Base-by-base conservation (phyloP, 37 sponge, comb jelly and placozoan species). In the Agelas oroides region DNA sequence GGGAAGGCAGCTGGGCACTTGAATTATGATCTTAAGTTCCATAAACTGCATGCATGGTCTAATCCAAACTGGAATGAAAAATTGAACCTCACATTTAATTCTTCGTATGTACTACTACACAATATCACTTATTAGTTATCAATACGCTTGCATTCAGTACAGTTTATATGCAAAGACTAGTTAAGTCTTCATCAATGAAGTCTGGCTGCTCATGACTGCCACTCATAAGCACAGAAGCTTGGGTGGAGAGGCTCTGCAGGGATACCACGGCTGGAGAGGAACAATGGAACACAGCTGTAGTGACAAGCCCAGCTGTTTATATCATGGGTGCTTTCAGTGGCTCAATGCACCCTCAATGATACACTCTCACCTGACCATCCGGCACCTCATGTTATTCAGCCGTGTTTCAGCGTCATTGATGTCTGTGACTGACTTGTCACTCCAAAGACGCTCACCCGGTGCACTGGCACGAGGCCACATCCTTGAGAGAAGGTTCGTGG, bases 391-490 rank as follows among this genome's bases (percentile, higher is more conserved):
- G 62, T 84, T 84, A 84, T 90, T 62, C 30, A 97, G 76, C 34
- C 97, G 65, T 35, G 70, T 33, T 15, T 20, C 58, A 40, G 94
- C 91, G 54, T 61, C 76, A 3, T 33, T 41, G 11, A 87, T 30
- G 60, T 89, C 76, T n/a, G 82, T 95, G 37, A 87, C 65, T 25
- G 59, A 52, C 64, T 58, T 53, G 21, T 57, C 61, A 65, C 96
- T 95, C 98, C 98, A 98, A 69, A 98, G 91, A 54, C 96, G 76
- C 86, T 98, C 98, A 6, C 75, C 96, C 41, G 89, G 91, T 18
- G 98, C 87, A 75, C 96, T 62, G 21, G 90, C 98, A 30, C 96
- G 78, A 38, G 98, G 98, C 95, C 95, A 97, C 23, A 87, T 77
- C 35, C 92, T 79, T 0, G 93, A 80, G 32, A 97, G 78, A 38